These are phyloP conservation scores for Aspidiotus destructor DNA, from an alignment of 2,888 invertebrate genomes.

Conservation along the genomic window DNA sequence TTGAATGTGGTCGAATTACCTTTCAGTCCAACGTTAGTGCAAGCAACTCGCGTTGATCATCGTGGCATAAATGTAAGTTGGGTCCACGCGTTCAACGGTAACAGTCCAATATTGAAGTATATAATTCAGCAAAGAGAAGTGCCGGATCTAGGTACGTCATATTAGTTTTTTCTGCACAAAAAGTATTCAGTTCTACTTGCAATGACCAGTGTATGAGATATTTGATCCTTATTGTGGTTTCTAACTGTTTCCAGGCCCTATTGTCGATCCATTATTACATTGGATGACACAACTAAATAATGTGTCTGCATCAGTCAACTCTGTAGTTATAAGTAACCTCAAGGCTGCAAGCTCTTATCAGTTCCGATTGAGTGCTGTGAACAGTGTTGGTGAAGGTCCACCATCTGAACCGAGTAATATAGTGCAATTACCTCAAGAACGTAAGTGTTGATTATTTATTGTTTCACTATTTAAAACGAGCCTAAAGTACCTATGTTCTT, in stretches of 20 bases:
- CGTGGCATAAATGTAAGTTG: slow-evolving; percentile 83
- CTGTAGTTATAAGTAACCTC: slow-evolving; percentile 69
- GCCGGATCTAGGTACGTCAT: slow-evolving; percentile 62
- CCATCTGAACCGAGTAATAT: slow-evolving; percentile 82
- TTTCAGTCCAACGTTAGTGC: slow-evolving; percentile 79
- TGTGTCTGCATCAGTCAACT: slow-evolving; percentile 67
- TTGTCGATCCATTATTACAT: slow-evolving; percentile 72
- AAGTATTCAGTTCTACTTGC: neutral
- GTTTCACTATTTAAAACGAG: slow-evolving; percentile 30
- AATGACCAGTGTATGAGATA: neutral
- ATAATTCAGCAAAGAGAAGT: slow-evolving; percentile 85
- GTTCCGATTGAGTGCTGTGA: slow-evolving; percentile 92
- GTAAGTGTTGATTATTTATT: slow-evolving; percentile 48
- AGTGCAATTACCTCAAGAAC: slow-evolving; percentile 90
- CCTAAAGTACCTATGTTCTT: neutral
- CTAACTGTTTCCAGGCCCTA: slow-evolving; percentile 50
- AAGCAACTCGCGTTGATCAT: slow-evolving; percentile 58
- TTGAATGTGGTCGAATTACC: slow-evolving; percentile 89
- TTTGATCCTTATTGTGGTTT: neutral
- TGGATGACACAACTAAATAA: slow-evolving; percentile 83
- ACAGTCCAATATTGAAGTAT: slow-evolving; percentile 86
- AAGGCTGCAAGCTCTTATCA: slow-evolving; percentile 93
- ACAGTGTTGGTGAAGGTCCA: slow-evolving; percentile 89
- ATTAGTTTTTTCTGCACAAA: too few species aligned
- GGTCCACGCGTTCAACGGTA: slow-evolving; percentile 95